Percentiles rank a stretch among this genome's conserved stretches.
Evolutionary conservation across 2,797 vertebrate genomes (phyloP).

Genomic region (Psittacula echo): DNA sequence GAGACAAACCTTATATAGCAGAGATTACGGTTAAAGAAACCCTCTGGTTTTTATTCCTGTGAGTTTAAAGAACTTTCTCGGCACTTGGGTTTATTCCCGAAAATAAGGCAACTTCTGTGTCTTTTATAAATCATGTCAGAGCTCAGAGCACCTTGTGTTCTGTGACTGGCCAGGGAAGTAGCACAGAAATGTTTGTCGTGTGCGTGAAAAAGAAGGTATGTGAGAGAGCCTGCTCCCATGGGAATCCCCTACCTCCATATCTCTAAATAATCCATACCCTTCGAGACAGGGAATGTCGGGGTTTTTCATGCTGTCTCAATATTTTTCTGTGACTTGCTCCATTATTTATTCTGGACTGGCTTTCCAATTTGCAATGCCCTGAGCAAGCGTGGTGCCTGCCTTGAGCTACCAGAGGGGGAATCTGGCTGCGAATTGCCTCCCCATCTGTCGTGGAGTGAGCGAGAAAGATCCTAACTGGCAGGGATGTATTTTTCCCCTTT

Average conservation of each 20-base stretch:
- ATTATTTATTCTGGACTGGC: conserved; percentile 55
- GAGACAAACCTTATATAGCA: not conserved
- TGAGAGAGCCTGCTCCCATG: not conserved
- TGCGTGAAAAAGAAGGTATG: not conserved
- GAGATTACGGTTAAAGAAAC: not conserved
- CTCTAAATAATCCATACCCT: conserved; percentile 40
- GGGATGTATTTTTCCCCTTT: not conserved
- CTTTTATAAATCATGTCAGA: not conserved
- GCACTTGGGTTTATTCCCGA: not conserved
- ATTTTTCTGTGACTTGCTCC: conserved; percentile 41
- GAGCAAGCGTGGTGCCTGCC: conserved; percentile 19
- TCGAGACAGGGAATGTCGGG: not conserved
- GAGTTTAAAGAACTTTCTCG: not conserved
- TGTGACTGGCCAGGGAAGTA: not conserved
- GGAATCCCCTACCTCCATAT: not conserved
- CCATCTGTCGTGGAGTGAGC: conserved; percentile 45
- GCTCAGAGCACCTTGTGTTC: not conserved
- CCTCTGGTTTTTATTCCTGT: not conserved
- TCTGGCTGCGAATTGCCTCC: conserved; percentile 61
- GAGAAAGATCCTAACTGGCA: conserved; percentile 42
- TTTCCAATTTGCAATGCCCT: conserved; percentile 54
- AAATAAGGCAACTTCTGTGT: not conserved
- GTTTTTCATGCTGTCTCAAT: not conserved
- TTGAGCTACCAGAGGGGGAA: conserved; percentile 64
- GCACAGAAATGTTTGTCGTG: not conserved